These are phyloP conservation scores for Stigmatopora argus DNA, from an alignment of 2,113 vertebrate species.

Conservation along the genomic window DNA sequence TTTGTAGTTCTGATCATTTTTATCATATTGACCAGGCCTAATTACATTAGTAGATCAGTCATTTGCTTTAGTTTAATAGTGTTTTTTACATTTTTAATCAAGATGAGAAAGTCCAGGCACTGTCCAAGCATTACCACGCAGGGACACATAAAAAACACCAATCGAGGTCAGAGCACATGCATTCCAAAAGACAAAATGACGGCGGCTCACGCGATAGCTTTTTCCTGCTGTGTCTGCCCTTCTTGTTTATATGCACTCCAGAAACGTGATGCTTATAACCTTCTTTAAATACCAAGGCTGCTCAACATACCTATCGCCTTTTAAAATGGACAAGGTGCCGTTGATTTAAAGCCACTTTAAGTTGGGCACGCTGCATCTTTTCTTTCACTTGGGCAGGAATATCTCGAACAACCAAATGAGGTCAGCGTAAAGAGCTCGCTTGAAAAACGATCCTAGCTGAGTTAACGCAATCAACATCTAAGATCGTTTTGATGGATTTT, in stretches of 20 bases:
- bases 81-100: conserved; percentile 3
- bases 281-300: conserved; percentile 49
- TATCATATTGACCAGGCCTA: too few relatives aligned
- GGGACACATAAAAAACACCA: neutral
- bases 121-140: conserved; percentile 43
- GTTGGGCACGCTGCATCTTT: conserved; percentile 6
- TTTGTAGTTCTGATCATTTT: too few relatives aligned
- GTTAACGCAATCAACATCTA: too few relatives aligned
- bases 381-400: neutral
- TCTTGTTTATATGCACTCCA: conserved; percentile 25
- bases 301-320: conserved; percentile 47
- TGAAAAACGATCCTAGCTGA: too few relatives aligned
- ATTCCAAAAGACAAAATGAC: neutral
- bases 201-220: neutral
- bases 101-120: conserved; percentile 54
- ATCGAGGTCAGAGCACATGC: neutral
- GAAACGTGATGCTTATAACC: conserved; percentile 11
- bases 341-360: conserved; percentile 23
- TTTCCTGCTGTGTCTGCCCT: conserved; percentile 17
- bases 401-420: neutral
- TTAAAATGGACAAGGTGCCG: conserved; percentile 33
- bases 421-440: too few relatives aligned
- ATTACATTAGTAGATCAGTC: too few relatives aligned
- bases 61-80: neutral
- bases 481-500: too few relatives aligned